A percentile compares a stretch with the other conserved stretches of the same genome.
These are phyloP conservation scores for Argya squamiceps DNA, from an alignment of 2,797 vertebrate genomes.

Conservation along the genomic window DNA sequence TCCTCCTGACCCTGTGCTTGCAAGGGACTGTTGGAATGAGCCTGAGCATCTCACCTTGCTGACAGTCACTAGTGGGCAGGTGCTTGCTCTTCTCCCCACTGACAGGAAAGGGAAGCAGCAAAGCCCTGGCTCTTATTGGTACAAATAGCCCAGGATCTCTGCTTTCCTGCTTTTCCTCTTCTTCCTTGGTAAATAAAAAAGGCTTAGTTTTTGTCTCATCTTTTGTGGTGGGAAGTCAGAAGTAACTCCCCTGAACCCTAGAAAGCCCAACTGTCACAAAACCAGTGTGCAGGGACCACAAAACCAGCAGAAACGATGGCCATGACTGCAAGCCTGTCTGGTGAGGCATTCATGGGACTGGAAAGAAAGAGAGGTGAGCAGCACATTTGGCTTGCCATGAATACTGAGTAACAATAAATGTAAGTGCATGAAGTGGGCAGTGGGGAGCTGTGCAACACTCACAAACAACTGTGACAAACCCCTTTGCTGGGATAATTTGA, in stretches of 20 bases:
- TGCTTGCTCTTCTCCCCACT: not conserved
- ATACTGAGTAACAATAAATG: not conserved
- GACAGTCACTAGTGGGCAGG: not conserved
- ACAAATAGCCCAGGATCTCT: fast-evolving
- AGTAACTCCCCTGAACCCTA: not conserved
- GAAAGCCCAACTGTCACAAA: not conserved
- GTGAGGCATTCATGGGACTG: not conserved
- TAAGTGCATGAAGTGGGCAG: not conserved
- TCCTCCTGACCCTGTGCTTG: not conserved
- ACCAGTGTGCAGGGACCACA: not conserved
- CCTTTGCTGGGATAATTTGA: not conserved
- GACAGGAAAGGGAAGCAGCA: not conserved
- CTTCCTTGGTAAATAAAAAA: not conserved
- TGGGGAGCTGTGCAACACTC: not conserved
- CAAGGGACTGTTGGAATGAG: not conserved
- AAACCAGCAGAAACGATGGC: not conserved
- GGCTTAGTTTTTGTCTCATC: not conserved
- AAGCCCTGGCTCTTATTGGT: fast-evolving
- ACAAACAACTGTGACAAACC: not conserved
- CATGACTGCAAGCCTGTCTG: fast-evolving
- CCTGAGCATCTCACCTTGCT: not conserved
- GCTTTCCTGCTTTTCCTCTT: not conserved
- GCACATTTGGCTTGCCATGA: not conserved
- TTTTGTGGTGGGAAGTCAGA: not conserved
- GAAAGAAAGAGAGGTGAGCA: not conserved